Conservation (phyloP, 2,888 invertebrate genomes). For the Dasypolia templi region DNA sequence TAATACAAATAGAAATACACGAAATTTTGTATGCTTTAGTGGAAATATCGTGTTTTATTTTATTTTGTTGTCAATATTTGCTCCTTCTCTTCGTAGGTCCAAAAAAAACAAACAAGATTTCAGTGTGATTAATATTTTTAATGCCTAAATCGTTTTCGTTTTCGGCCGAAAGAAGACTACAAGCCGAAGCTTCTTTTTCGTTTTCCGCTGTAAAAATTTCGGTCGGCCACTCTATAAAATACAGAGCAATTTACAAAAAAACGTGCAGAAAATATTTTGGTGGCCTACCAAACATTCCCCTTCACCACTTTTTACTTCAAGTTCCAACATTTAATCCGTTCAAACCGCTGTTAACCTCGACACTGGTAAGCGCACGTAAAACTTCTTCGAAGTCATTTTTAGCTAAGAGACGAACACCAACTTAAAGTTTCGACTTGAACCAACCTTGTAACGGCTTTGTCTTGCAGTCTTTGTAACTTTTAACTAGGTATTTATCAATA, state of each 20-base stretch:
- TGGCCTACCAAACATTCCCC: not conserved
- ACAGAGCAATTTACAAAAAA: not conserved
- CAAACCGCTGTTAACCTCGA: conserved; percentile 19
- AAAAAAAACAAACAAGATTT: too few relatives aligned
- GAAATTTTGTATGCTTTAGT: too few relatives aligned
- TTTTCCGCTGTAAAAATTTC: too few relatives aligned
- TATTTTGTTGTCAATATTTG: too few relatives aligned
- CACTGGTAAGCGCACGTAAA: conserved; percentile 16
- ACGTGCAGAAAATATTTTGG: not conserved
- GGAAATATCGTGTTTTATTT: too few relatives aligned
- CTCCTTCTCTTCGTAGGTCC: too few relatives aligned
- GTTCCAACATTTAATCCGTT: conserved; percentile 17
- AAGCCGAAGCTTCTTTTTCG: too few relatives aligned
- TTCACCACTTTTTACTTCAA: not conserved
- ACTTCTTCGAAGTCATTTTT: conserved; percentile 16
- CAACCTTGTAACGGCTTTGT: conserved; percentile 17
- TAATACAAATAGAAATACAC: too few relatives aligned
- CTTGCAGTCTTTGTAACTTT: conserved; percentile 27
- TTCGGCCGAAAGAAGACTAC: too few relatives aligned
- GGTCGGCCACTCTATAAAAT: too few relatives aligned
- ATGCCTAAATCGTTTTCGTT: too few relatives aligned
- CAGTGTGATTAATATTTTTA: too few relatives aligned
- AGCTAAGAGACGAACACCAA: conserved; percentile 22
- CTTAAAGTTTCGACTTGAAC: conserved; percentile 26
- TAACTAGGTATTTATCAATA: conserved; percentile 4